Evolutionary conservation across 2,113 vertebrate species (phyloP), one percentile per base, ranked within the genome.

Genomic region (Dromiciops gliroides): DNA sequence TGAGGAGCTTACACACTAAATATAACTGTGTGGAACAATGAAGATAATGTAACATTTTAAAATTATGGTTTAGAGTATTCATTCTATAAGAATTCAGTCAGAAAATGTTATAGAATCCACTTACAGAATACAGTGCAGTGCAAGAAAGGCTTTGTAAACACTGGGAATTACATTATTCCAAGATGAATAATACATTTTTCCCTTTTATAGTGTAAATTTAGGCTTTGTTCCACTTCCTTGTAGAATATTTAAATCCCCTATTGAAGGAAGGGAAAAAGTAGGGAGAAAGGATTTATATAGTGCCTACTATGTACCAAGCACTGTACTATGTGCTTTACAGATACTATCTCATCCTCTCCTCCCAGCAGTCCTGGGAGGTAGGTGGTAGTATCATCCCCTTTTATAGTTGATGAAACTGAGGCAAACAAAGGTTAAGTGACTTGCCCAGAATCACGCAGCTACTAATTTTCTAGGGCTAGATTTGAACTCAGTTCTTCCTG

Each of bases 401-500:
- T 83, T 83, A 44, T 7, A 83, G 67, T 83, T 44, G 7, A 83
- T 37, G 19, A 83, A 83, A n/a, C 67, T 83, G 67, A 83, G 6
- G n/a, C 67, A 44, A 83, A 44, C 67, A 44, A 8, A 83, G 6
- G n/a, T 83, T 44, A 37, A 37, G 3, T 67, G 67, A 83, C 16
- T 83, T 83, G 8, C 19, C 6, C n/a, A 83, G 37, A 44, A 83
- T 44, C 67, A 67, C 10, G 23, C 7, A 22, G 16, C 19, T 44
- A 44, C 37, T 44, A 8, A 83, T 83, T 83, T n/a, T 44, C 67
- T 83, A 8, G 2, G 11, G n/a, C 1, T 7, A 44, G 2, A 44
- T 96, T 94, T 93, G 90, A 93, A 48, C 89, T 92, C 48, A 93
- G 83, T 24, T 89, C 91, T 92, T 94, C 91, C 37, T 44, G 67